Conservation (phyloP, 2,797 vertebrate genomes). For the Poeciliopsis infans region DNA sequence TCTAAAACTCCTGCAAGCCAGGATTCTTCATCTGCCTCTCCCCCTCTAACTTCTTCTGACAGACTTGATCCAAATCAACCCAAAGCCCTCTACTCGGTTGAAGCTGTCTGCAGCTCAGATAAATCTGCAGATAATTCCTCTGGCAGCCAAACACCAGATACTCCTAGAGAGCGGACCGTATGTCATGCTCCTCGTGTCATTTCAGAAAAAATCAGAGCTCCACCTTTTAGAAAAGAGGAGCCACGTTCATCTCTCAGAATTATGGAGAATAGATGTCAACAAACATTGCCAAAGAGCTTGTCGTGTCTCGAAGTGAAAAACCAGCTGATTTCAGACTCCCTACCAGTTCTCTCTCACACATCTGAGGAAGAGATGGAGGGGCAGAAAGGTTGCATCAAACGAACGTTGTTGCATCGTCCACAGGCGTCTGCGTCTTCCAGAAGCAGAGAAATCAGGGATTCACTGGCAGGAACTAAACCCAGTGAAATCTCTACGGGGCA, state of each 20-base stretch:
- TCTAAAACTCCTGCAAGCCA: constrained; percentile 8
- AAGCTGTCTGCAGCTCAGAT: constrained; percentile 34
- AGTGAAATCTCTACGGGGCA: background rate
- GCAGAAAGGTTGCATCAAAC: constrained; percentile 13
- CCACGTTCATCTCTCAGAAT: background rate
- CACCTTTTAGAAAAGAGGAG: constrained; percentile 10
- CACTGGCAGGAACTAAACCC: background rate
- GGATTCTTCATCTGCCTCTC: background rate
- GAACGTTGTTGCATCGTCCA: background rate
- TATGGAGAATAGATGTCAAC: background rate
- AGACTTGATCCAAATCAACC: background rate
- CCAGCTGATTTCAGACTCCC: background rate
- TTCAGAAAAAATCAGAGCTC: background rate
- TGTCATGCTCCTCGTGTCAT: background rate
- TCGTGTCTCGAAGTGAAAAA: background rate
- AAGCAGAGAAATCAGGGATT: background rate
- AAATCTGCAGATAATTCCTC: constrained; percentile 6
- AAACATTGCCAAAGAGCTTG: constrained; percentile 9
- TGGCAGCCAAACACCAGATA: background rate
- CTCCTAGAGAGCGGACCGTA: background rate
- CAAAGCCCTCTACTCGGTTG: constrained; percentile 42
- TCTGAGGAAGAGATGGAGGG: constrained; percentile 3
- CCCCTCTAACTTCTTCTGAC: background rate
- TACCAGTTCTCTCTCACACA: background rate
- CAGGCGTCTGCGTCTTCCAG: background rate